These are phyloP conservation scores for Lerema accius DNA, from an alignment of 1,140 invertebrate species.

Conservation along the genomic window DNA sequence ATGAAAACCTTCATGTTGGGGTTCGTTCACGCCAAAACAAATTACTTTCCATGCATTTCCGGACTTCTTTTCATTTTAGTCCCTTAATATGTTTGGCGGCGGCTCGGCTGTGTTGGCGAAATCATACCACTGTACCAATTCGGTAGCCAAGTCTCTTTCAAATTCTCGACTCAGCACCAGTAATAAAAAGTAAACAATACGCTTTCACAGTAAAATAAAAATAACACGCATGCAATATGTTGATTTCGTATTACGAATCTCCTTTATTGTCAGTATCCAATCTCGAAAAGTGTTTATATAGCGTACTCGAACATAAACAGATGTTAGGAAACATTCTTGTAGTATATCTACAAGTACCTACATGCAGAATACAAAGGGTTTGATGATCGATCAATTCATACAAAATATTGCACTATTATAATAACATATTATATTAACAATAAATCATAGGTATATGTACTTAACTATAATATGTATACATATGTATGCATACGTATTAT, in stretches of 20 bases:
- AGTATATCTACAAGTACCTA: background rate
- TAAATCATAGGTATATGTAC: too few relatives aligned
- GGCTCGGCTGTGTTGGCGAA: conserved; percentile 61
- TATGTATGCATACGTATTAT: too few relatives aligned
- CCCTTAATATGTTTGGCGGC: conserved; percentile 64
- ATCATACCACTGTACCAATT: conserved; percentile 62
- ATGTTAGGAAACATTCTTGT: conserved; percentile 3
- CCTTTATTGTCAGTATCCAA: conserved; percentile 20
- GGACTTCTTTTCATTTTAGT: conserved; percentile 65
- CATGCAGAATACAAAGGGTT: too few relatives aligned
- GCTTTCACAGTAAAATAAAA: conserved; percentile 44
- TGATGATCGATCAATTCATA: too few relatives aligned
- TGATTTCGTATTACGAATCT: conserved; percentile 29
- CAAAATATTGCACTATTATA: background rate
- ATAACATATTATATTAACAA: background rate
- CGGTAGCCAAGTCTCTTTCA: conserved; percentile 71
- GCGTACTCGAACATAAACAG: conserved; percentile 10
- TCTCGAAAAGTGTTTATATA: conserved; percentile 18
- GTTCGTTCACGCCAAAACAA: conserved; percentile 54
- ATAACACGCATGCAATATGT: conserved; percentile 29
- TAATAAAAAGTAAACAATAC: conserved; percentile 76
- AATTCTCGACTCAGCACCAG: conserved; percentile 60
- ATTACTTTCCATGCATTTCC: conserved; percentile 66
- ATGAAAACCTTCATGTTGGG: conserved; percentile 44
- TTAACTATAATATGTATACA: too few relatives aligned